Evolutionary conservation across 2,113 vertebrate species (phyloP).

Genomic region (Camarhynchus parvulus): DNA sequence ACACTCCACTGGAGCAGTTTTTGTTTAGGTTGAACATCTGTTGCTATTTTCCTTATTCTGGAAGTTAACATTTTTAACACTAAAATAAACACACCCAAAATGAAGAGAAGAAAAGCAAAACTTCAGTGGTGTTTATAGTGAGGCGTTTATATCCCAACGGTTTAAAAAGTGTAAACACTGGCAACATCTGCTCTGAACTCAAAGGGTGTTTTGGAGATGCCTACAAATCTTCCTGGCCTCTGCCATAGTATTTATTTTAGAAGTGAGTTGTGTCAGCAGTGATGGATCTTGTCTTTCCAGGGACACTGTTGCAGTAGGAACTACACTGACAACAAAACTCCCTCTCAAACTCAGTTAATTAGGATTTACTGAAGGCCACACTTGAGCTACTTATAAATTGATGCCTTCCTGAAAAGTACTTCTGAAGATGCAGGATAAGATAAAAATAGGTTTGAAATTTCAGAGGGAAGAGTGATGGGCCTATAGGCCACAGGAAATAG

Average conservation of each 20-base stretch:
- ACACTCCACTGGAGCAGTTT: neutral
- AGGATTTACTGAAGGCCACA: neutral
- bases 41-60: slow-evolving; percentile 70
- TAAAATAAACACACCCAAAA: slow-evolving; percentile 72
- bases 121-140: slow-evolving; percentile 58
- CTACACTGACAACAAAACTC: neutral
- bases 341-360: neutral
- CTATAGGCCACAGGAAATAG: neutral
- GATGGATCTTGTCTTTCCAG: slow-evolving; percentile 24
- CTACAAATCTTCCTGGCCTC: neutral
- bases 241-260: neutral
- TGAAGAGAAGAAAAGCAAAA: slow-evolving; percentile 66
- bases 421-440: neutral
- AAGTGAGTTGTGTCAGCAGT: neutral
- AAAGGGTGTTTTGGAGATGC: slow-evolving; percentile 31
- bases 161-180: slow-evolving; percentile 64
- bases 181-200: slow-evolving; percentile 60
- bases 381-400: slow-evolving; percentile 2
- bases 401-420: slow-evolving; percentile 17
- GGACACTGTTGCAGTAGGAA: neutral
- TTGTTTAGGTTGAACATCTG: slow-evolving; percentile 73
- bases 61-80: slow-evolving; percentile 74
- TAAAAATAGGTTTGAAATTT: neutral
- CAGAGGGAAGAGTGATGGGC: neutral
- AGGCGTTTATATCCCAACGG: slow-evolving; percentile 58